Evolutionary conservation across 2,797 vertebrate genomes (phyloP), one percentile per base, ranked within the genome.

Genomic region (Platyrinchus mystaceus): DNA sequence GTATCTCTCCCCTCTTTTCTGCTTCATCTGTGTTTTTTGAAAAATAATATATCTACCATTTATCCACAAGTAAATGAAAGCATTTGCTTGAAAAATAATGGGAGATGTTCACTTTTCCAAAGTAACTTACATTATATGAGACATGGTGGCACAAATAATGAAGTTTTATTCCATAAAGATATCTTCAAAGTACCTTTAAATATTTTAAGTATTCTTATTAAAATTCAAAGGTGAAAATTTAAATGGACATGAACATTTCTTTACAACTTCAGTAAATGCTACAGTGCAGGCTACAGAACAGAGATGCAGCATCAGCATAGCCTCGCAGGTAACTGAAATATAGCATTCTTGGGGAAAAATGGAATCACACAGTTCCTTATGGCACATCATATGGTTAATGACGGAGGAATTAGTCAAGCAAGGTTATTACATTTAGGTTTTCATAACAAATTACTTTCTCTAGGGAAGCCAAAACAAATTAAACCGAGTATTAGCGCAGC

Each of bases 291-390:
- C 36, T 66, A 22, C 43, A 0, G 28, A 79, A 81, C 1, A 59
- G 55, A 73, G 32, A 69, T 0, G 0, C 8, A 44, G 23, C 3
- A 0, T 26, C 53, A 62, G n/a, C 49, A 34, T 37, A 71, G 43
- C n/a, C 44, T 60, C 23, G 7, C 23, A 32, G 53, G 32, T 73
- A 67, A 66, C 41, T 70, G 47, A 88, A 86, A 91, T 69, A 18
- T 21, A 56, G 12, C 32, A 5, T 70, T 80, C 68, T 44, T 16
- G 12, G 11, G 23, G 52, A 21, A 24, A 89, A 69, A 89, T 3
- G 39, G 22, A 82, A 80, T 30, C 66, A 21, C 55, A 32, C 39
- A 36, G 39, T 17, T 87, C 76, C 50, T 59, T 59, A 5, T 46
- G 70, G 56, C 53, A 68, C 43, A 56, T 70, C 27, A 21, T 13